phyloP scores from a whole-genome alignment of 2,113 vertebrate species.

The Antigone vipio region DNA sequence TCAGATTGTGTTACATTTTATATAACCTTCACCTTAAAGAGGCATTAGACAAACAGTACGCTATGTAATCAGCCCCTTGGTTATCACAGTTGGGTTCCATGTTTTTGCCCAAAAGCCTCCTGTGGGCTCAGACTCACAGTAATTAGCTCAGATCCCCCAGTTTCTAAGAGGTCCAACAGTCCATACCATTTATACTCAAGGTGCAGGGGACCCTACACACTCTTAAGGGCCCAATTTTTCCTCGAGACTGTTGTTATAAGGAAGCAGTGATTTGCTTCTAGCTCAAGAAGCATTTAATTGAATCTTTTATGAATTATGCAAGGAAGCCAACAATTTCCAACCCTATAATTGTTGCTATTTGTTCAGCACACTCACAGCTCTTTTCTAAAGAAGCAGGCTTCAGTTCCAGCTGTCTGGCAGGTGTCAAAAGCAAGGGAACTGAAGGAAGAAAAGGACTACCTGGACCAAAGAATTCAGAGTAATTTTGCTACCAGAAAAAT shows the following conservation, averaged over 20 bases:
- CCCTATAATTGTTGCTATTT: background rate
- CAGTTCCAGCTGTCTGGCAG: background rate
- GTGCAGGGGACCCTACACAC: background rate
- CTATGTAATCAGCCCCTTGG: background rate
- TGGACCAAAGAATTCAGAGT: background rate
- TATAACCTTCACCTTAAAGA: background rate
- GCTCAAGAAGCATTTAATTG: constrained; percentile 6
- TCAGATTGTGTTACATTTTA: background rate
- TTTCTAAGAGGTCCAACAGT: background rate
- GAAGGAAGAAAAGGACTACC: background rate
- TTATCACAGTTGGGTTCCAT: background rate
- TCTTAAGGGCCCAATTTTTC: background rate
- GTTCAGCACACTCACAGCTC: background rate
- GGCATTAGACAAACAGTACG: background rate
- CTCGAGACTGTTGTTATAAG: background rate
- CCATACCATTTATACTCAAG: background rate
- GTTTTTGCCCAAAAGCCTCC: background rate
- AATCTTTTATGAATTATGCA: background rate
- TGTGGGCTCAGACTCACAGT: background rate
- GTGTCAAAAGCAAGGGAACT: background rate
- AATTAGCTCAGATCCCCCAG: background rate
- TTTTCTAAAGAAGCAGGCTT: background rate
- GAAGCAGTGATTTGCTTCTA: background rate
- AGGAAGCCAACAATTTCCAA: background rate
- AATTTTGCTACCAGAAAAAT: background rate